Evolutionary conservation across 2,888 invertebrate species (phyloP).

Genomic region (Kryphioiulus occultus): DNA sequence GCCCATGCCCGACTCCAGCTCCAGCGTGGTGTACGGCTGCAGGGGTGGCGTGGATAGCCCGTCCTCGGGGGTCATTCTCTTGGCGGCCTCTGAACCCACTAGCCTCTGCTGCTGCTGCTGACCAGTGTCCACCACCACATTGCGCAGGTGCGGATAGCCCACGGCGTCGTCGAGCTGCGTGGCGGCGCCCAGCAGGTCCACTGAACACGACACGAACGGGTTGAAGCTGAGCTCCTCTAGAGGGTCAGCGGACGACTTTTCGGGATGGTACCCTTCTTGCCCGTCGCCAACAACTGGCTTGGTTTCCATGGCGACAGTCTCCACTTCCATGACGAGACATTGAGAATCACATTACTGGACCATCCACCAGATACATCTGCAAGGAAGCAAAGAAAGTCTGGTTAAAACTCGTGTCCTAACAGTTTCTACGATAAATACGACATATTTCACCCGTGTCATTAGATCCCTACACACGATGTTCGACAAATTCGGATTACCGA

Average conservation of each 20-base stretch:
- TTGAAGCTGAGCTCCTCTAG: slow-evolving; percentile 50
- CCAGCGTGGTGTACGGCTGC: slow-evolving; percentile 51
- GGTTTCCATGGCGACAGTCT: slow-evolving; percentile 55
- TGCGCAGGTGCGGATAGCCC: slow-evolving; percentile 42
- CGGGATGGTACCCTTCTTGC: slow-evolving; percentile 52
- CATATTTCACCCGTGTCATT: too few species aligned
- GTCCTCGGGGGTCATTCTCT: slow-evolving; percentile 54
- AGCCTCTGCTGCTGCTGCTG: slow-evolving; percentile 50
- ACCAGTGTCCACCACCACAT: slow-evolving; percentile 52
- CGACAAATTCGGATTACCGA: background rate
- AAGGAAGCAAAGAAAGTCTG: background rate
- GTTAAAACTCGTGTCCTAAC: too few species aligned
- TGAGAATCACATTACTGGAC: slow-evolving; percentile 54
- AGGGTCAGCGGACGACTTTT: slow-evolving; percentile 47
- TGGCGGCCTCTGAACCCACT: background rate
- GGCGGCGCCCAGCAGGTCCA: slow-evolving; percentile 35
- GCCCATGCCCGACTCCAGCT: slow-evolving; percentile 51
- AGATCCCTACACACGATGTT: too few species aligned
- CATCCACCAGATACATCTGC: slow-evolving; percentile 48
- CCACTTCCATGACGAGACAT: slow-evolving; percentile 55
- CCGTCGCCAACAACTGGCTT: slow-evolving; percentile 54
- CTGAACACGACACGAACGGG: slow-evolving; percentile 41
- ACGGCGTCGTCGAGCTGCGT: slow-evolving; percentile 9
- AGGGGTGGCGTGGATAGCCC: slow-evolving; percentile 52
- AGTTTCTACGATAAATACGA: too few species aligned